Evolutionary conservation across 2,888 invertebrate species (phyloP), one percentile per base, ranked within the genome.

Genomic region (Penaeus monodon): DNA sequence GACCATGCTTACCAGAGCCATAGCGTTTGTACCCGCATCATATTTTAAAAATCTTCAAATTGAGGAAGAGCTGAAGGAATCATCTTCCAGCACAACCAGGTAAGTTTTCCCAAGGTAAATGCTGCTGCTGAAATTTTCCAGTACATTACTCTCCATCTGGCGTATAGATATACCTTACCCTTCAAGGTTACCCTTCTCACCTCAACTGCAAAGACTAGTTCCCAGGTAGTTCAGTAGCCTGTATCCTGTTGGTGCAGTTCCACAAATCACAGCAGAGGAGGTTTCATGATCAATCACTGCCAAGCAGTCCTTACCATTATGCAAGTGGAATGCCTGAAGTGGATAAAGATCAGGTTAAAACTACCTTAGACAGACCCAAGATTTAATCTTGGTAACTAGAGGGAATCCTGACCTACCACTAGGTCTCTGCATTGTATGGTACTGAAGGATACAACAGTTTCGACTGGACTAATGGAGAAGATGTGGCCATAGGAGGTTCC

Each of bases 221-320:
- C 49, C 63, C 12, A 82, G 63, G 74, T 38, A 73, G 63, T n/a
- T n/a, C 29, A 82, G 29, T 24, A 82, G 74, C 29, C 38, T 20
- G 82, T 73, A 82, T 12, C 82, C 82, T 2, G 74, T 63, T 6
- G 63, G 63, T 33, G 74, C 33, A 6, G 33, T 49, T 3, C 82
- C 82, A 33, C 82, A 82, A 7, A 82, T 8, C 10, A 82, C 74
- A 8, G 64, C 74, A 20, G 82, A 73, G 7, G 70, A 22, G 2
- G 82, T 74, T 6, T n/a, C 33, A 64, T 82, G 74, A 74, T 82
- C 73, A 12, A 82, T 17, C 29, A 82, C 74, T 2, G 82, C 82
- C 33, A 82, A 17, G 29, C 82, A 82, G 33, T 63, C 33, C 7
- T 74, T 29, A 14, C 73, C 73, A 64, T 82, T 74, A 4, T 29